phyloP scores from a whole-genome alignment of 2,888 invertebrate species.

The Philonicus albiceps region DNA sequence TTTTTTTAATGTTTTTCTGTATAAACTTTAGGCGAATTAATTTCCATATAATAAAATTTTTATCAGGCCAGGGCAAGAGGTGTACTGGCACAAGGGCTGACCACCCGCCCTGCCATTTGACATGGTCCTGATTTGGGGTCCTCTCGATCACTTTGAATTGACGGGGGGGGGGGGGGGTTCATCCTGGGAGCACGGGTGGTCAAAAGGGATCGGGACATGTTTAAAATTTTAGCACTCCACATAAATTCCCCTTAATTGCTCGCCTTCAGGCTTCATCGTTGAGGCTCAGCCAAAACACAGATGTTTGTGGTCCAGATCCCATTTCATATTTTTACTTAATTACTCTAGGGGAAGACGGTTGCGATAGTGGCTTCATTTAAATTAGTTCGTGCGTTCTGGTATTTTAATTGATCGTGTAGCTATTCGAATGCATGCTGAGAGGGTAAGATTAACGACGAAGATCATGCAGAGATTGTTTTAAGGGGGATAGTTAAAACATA shows the following conservation, averaged over 20 bases:
- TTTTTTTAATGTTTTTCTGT: not conserved
- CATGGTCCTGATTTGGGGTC: not conserved
- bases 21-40: not conserved
- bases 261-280: not conserved
- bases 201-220: not conserved
- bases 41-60: slow-evolving; percentile 29
- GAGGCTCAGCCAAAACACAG: not conserved
- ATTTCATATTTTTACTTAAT: not conserved
- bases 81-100: not conserved
- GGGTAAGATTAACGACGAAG: not conserved
- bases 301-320: not conserved
- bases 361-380: not conserved
- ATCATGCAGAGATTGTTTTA: not conserved
- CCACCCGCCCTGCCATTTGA: not conserved
- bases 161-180: too few relatives aligned
- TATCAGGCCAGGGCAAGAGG: too few relatives aligned
- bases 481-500: not conserved
- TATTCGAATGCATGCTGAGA: slow-evolving; percentile 4
- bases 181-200: not conserved
- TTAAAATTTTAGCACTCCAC: not conserved
- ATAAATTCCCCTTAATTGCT: not conserved
- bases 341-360: not conserved
- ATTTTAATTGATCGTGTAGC: slow-evolving; percentile 17
- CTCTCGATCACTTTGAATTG: not conserved
- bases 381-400: not conserved